Base-by-base conservation (phyloP, 1,140 invertebrate species). In the Sinonovacula constricta region DNA sequence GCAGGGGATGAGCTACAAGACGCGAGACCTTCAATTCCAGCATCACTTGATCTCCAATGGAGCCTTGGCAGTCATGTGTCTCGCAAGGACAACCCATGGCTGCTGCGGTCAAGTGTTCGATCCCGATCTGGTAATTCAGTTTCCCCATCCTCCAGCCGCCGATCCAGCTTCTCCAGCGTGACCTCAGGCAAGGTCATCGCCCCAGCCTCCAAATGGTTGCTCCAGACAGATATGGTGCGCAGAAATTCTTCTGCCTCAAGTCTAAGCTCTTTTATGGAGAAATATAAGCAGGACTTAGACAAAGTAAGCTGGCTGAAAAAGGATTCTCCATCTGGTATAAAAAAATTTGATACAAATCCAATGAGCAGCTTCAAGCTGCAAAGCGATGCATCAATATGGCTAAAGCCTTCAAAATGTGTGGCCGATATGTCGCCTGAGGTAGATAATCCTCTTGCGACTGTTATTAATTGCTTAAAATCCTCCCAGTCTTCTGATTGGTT, bases 81-180 rank as follows among this genome's bases (percentile, higher is more conserved):
- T 45, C 34, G 72, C 12, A 34, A 2, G 59, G 72, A 66, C 53
- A 66, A 59, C 63, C 60, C 45, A 3, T 76, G 72, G 72, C 51
- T 76, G 14, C 62, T 65, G 7, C 51, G 31, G 31, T 49, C 62
- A 22, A 34, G 60, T 1, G 22, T 31, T 15, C 28, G 39, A 22
- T 36, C 63, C 45, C 49, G 72, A 36, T 57, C 72, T 1, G 30
- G 54, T 56, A 59, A 63, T 45, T 76, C 72, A 14, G 36, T 54
- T 26, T 76, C 72, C 0, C 60, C 60, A 26, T 56, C 53, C 2
- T 74, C 70, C 3, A 51, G 57, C 28, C 14, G 57, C 31, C 63
- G 72, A 39, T 39, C 53, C 1, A 65, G 60, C 18, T 34, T 49
- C 3, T 67, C 62, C 49, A 56, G 49, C 10, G 22, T 53, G 1